phyloP scores from a whole-genome alignment of 2,888 invertebrate genomes.

The Agrochola circellaris region DNA sequence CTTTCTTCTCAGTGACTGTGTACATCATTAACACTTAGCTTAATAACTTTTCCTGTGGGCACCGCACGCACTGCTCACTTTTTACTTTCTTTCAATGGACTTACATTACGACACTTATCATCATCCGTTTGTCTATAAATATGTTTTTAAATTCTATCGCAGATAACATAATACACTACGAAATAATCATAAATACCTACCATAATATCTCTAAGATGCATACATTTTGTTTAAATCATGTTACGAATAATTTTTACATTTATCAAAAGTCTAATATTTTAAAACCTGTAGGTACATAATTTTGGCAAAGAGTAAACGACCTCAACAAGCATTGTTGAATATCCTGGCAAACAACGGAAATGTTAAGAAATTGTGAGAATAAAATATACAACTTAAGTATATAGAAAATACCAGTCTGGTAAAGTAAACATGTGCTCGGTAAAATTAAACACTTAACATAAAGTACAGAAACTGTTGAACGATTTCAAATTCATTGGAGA shows the following conservation, averaged over 20 bases:
- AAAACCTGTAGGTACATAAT: background rate
- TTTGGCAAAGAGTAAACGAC: conserved; percentile 32
- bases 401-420: conserved; percentile 8
- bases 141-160: background rate
- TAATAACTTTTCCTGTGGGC: conserved; percentile 38
- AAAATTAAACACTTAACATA: conserved; percentile 4
- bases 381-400: conserved; percentile 14
- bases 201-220: background rate
- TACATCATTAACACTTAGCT: conserved; percentile 39
- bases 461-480: background rate
- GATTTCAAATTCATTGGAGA: background rate
- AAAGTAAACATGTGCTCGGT: conserved; percentile 9
- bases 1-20: conserved; percentile 52
- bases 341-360: conserved; percentile 24
- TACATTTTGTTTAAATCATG: background rate
- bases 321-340: conserved; percentile 17
- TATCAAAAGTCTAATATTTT: conserved; percentile 13
- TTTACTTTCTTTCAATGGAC: conserved; percentile 42
- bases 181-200: background rate
- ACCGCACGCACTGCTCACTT: conserved; percentile 22
- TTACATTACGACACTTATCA: background rate
- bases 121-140: background rate
- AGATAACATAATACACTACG: background rate
- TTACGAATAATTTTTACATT: conserved; percentile 32
- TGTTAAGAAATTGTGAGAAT: conserved; percentile 25